phyloP scores from a whole-genome alignment of 2,113 vertebrate genomes.

The Strix aluco region DNA sequence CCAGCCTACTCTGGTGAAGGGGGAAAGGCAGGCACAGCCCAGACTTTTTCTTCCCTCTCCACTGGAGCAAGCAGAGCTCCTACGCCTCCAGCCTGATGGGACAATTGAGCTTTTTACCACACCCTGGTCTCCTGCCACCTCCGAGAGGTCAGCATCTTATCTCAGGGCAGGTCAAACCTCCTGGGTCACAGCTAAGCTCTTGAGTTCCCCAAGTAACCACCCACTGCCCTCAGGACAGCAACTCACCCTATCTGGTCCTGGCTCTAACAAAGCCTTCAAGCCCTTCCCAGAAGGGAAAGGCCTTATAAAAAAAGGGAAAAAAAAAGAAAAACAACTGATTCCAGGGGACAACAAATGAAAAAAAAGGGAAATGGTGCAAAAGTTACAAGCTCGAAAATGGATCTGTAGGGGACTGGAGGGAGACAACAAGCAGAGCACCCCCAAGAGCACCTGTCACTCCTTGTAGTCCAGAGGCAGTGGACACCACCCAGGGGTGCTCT shows the following conservation, averaged over 20 bases:
- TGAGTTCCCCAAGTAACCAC: neutral
- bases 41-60: neutral
- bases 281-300: neutral
- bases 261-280: neutral
- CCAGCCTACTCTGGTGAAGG: neutral
- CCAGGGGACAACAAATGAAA: neutral
- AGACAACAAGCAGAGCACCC: neutral
- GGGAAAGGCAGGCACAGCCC: neutral
- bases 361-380: neutral
- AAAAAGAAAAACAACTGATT: neutral
- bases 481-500: neutral
- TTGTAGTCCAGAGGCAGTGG: neutral
- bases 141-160: neutral
- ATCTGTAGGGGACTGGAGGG: neutral
- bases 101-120: neutral
- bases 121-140: neutral
- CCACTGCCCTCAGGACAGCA: neutral
- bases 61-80: neutral
- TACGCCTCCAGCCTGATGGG: neutral
- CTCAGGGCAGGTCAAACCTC: neutral
- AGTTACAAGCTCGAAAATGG: neutral
- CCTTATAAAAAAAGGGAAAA: neutral
- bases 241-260: neutral
- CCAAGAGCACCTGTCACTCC: neutral
- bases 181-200: neutral